Evolutionary conservation across 2,797 vertebrate genomes (phyloP).

Genomic region (Manis javanica): DNA sequence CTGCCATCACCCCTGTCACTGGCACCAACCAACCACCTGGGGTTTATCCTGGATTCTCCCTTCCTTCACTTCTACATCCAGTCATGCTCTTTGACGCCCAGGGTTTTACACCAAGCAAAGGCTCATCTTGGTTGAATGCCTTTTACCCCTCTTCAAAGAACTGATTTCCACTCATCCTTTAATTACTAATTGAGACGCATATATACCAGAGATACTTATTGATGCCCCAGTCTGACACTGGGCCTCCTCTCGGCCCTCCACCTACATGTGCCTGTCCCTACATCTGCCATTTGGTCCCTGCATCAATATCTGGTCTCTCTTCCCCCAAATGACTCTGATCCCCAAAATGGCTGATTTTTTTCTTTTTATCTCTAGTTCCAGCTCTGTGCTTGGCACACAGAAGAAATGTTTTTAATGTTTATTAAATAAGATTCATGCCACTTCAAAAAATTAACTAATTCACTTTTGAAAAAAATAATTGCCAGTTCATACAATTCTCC

Average conservation of each 20-base stretch:
- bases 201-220: neutral
- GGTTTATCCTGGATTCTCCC: neutral
- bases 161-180: slow-evolving; percentile 6
- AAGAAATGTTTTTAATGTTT: slow-evolving; percentile 30
- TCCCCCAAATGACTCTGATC: neutral
- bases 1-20: neutral
- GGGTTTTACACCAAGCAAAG: neutral
- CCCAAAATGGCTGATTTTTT: neutral
- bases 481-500: neutral
- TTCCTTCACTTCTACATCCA: neutral
- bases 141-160: neutral
- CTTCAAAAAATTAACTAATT: slow-evolving; percentile 51
- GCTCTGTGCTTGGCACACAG: neutral
- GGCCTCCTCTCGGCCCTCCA: neutral
- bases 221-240: neutral
- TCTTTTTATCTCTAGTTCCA: neutral
- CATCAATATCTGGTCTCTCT: neutral
- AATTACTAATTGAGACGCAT: slow-evolving; percentile 16
- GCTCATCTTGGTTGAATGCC: neutral
- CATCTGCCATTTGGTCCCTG: neutral
- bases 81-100: neutral
- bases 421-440: neutral
- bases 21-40: neutral
- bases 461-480: slow-evolving; percentile 13
- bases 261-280: neutral